Evolutionary conservation across 2,113 vertebrate genomes (phyloP), one percentile per base, ranked within the genome.

Genomic region (cattle (Bos taurus)): DNA sequence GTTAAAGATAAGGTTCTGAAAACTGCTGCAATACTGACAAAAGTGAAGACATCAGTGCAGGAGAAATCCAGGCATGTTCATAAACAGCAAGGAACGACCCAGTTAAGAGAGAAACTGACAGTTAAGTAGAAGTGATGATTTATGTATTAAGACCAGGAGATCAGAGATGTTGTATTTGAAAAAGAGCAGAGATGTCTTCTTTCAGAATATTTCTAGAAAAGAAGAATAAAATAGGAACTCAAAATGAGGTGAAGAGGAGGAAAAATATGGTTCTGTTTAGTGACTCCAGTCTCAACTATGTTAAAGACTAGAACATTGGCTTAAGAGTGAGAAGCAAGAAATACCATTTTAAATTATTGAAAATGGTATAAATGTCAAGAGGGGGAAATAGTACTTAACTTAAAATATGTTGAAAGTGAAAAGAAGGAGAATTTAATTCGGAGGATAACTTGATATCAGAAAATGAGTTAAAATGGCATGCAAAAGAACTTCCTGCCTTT

Each of bases 311-410:
- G 78, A n/a, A 62, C 36, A 84, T 83, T 19, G 4, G 5, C 3
- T 21, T 87, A 12, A 88, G 33, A 56, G 28, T 33, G 9, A 64
- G n/a, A 81, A 9, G 30, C 43, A 52, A 60, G 74, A 57, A 64
- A 33, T 81, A 84, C 21, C 50, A 56, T 85, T 96, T 94, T 48
- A 59, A 89, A 80, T 94, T 98, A 95, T 98, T 98, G 86, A 77
- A 64, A 89, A 82, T 43, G 19, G 13, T 77, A 19, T 81, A 54
- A 25, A 43, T 36, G 6, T 88, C 28, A 30, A 86, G 50, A 80
- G 74, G 36, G 28, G 74, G 62, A 95, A 84, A 26, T 43, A 56
- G 0, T 67, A 10, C 43, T 85, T 81, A 17, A n/a, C 77, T 86
- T 71, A 77, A 88, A 95, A 64, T 77, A 88, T 67, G 26, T 82